Conservation (phyloP, 1,140 invertebrate genomes). For the Magallana ariakensis region DNA sequence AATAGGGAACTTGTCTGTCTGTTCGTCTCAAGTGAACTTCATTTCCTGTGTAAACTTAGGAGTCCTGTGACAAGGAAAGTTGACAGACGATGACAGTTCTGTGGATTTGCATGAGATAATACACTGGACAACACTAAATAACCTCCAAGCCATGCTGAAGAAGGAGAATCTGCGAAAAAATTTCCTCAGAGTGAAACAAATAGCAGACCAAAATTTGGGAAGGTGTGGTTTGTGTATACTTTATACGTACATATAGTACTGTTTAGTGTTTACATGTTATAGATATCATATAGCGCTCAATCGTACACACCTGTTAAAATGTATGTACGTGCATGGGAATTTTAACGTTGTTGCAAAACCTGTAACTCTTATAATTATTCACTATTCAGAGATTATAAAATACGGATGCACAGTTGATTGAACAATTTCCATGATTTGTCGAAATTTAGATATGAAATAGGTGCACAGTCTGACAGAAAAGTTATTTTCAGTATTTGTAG, state of each 20-base stretch:
- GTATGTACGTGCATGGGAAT: no score
- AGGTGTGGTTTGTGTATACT: conserved; percentile 82
- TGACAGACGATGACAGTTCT: conserved; percentile 19
- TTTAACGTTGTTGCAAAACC: no score
- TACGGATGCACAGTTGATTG: no score
- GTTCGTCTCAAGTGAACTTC: conserved; percentile 39
- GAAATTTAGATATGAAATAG: no score
- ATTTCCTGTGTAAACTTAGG: conserved; percentile 28
- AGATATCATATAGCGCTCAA: no score
- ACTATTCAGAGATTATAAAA: no score
- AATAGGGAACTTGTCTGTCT: conserved; percentile 41
- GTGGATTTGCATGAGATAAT: conserved; percentile 25
- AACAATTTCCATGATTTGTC: no score
- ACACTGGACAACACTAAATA: background rate
- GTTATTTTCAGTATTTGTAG: no score
- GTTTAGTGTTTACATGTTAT: no score
- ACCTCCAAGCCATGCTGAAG: conserved; percentile 72
- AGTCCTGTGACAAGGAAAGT: conserved; percentile 33
- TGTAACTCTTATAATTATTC: no score
- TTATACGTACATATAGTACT: background rate
- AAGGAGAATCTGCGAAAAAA: conserved; percentile 85
- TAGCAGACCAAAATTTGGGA: conserved; percentile 92
- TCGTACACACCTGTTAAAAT: no score
- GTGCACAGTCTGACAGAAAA: no score
- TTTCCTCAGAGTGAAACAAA: conserved; percentile 92